Evolutionary conservation across 2,113 vertebrate species (phyloP).

Genomic region (Corynorhinus townsendii): DNA sequence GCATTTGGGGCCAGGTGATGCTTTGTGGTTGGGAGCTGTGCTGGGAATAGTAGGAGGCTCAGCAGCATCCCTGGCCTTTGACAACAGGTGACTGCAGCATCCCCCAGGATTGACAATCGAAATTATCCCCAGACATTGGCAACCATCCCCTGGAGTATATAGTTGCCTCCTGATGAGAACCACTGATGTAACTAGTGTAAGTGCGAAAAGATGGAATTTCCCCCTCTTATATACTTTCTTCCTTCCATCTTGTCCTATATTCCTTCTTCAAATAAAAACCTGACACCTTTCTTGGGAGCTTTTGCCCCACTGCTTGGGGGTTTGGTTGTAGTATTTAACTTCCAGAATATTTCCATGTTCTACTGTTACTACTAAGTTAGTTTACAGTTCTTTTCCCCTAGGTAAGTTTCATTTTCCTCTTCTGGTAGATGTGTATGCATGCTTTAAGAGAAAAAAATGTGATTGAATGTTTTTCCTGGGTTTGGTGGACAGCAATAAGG

Average conservation of each 20-base stretch:
- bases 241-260: not conserved
- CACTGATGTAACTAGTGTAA: not conserved
- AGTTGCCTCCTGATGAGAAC: not conserved
- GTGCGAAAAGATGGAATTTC: not conserved
- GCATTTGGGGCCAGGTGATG: not conserved
- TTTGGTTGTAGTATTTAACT: not conserved
- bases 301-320: not conserved
- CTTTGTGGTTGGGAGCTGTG: too few species aligned
- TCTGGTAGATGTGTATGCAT: not conserved
- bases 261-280: not conserved
- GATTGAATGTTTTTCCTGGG: not conserved
- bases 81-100: not conserved
- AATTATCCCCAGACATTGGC: not conserved
- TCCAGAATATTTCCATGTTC: not conserved
- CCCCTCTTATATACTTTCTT: not conserved
- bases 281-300: not conserved
- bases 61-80: not conserved
- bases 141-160: accelerated
- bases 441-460: not conserved
- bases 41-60: accelerated
- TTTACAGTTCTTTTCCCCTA: not conserved
- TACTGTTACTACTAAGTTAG: not conserved
- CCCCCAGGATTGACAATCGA: not conserved
- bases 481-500: not conserved
- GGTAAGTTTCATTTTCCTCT: not conserved